phyloP scores from a whole-genome alignment of 2,113 vertebrate genomes.

The Anoura caudifer region DNA sequence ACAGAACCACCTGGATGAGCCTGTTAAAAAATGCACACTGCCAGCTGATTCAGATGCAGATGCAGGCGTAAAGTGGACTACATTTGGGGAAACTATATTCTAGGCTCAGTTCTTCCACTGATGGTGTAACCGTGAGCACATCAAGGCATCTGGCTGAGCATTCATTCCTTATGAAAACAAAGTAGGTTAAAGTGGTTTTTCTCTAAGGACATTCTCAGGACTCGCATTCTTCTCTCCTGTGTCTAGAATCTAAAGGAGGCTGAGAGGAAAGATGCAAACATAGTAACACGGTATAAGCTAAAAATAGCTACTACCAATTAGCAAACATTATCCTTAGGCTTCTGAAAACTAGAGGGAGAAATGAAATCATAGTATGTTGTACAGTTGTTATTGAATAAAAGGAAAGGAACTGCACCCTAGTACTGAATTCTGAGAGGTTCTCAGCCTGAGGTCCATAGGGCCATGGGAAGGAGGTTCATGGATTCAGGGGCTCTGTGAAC shows the following conservation, averaged over 20 bases:
- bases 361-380: not conserved
- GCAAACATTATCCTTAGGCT: not conserved
- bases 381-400: not conserved
- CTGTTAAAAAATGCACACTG: not conserved
- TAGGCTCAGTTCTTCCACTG: not conserved
- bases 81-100: slow-evolving; percentile 23
- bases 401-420: not conserved
- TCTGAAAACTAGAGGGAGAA: not conserved
- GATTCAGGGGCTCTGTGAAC: not conserved
- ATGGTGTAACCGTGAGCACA: not conserved
- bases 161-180: not conserved
- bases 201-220: not conserved
- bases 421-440: not conserved
- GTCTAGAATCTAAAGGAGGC: not conserved
- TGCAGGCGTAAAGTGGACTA: not conserved
- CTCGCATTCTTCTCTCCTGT: not conserved
- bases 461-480: not conserved
- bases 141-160: not conserved
- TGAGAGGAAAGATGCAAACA: not conserved
- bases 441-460: not conserved
- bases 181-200: not conserved
- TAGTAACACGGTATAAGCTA: not conserved
- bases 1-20: not conserved
- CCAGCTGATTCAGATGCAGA: not conserved
- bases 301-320: not conserved